A percentile compares a stretch with the other conserved stretches of the same genome.
Evolutionary conservation across 2,113 vertebrate genomes (phyloP).

Genomic region (Natator depressus): DNA sequence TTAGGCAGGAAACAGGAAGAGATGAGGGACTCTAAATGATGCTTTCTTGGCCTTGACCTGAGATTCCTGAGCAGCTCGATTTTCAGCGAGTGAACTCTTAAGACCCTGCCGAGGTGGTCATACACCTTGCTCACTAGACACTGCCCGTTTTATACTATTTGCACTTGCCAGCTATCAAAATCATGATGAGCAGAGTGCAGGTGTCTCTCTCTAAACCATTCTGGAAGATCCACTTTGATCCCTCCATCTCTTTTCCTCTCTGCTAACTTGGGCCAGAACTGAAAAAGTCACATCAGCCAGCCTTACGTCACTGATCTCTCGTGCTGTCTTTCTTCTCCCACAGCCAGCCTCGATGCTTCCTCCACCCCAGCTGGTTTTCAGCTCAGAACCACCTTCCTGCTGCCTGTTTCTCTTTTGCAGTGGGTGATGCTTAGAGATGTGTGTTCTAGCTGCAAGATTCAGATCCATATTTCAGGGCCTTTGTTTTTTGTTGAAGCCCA

Average conservation of each 20-base stretch:
- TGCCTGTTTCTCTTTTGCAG: too few relatives aligned
- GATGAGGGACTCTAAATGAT: not conserved
- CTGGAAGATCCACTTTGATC: not conserved
- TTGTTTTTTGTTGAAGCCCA: not conserved
- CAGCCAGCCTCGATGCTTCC: not conserved
- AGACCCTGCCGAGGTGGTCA: slow-evolving; percentile 17
- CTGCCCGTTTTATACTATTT: not conserved
- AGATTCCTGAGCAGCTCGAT: not conserved
- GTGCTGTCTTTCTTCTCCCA: not conserved
- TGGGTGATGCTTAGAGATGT: too few relatives aligned
- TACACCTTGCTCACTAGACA: not conserved
- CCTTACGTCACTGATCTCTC: rapidly evolving
- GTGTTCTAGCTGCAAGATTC: too few relatives aligned
- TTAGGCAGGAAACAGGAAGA: not conserved
- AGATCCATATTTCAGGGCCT: not conserved
- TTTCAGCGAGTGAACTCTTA: not conserved
- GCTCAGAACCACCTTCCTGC: too few relatives aligned
- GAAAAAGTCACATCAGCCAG: not conserved
- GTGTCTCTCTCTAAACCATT: rapidly evolving
- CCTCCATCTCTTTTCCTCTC: not conserved
- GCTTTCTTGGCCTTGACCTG: not conserved
- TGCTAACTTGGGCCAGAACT: not conserved
- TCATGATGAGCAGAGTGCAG: rapidly evolving
- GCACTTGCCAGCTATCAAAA: not conserved
- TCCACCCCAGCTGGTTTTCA: not conserved